Evolutionary conservation across 2,888 invertebrate genomes (phyloP), one percentile per base, ranked within the genome.

Genomic region (Caenorhabditis zanzibari): DNA sequence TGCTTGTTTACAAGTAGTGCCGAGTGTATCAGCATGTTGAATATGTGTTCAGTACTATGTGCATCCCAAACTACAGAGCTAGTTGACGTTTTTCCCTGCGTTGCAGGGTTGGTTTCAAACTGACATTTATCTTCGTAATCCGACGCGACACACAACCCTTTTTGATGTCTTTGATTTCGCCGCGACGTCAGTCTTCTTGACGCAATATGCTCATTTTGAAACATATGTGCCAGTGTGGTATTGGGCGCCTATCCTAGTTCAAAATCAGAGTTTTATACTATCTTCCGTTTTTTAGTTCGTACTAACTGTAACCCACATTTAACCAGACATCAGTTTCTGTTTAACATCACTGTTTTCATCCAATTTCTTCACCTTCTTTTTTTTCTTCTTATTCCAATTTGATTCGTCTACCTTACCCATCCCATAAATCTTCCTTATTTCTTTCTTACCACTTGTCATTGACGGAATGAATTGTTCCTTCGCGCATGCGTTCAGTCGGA

Each of bases 41-140:
- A 41, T 54, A 35, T 41, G 32, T 63, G 66, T 47, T 59, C 66
- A 47, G 24, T 54, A 54, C 52, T 41, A 26, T 73, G 73, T 12
- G 44, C 44, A 61, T 52, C 68, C 47, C n/a, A 32, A 66, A 49
- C 47, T 66, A 35, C n/a, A 38, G 19, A 47, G 47, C 47, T 56
- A 44, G 24, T 32, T 59, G 59, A 38, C 26, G 61, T n/a, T 72
- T 32, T 47, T 47, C 66, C 49, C 10, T 69, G 54, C 9, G 9
- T 54, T 54, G 14, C 26, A 10, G 52, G n/a, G 24, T 26, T 28
- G 44, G 24, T 44, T 63, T 28, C 28, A 7, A 24, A 41, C 41
- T 32, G 32, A 64, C 80, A 81, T 81, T 75, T 64, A 81, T 81
- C 81, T 81, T 71, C 58, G 75, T 81, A 81, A 81, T 81, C 74